phyloP scores from a whole-genome alignment of 2,888 invertebrate genomes.

The Apamea crenata region DNA sequence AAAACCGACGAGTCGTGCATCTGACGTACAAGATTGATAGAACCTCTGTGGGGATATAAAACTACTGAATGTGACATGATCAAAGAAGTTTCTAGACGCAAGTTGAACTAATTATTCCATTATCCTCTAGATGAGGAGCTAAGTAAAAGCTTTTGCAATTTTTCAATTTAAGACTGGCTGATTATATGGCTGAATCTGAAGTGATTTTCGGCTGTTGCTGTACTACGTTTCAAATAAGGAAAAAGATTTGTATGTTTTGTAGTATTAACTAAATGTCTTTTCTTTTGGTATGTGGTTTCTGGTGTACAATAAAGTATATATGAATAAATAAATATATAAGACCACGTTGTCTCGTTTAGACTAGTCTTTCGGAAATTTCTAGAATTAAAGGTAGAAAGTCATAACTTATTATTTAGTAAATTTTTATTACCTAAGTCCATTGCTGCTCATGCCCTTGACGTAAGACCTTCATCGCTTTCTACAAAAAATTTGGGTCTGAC shows the following conservation, averaged over 20 bases:
- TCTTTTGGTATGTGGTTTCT: neutral
- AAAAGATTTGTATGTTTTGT: neutral
- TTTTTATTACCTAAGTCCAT: neutral
- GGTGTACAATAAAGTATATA: neutral
- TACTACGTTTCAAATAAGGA: neutral
- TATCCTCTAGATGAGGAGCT: neutral
- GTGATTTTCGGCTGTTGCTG: neutral
- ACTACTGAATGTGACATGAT: slow-evolving; percentile 66
- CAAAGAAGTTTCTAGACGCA: slow-evolving; percentile 9
- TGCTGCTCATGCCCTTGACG: neutral
- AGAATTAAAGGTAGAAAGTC: neutral
- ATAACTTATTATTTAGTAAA: neutral
- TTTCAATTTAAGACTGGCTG: neutral
- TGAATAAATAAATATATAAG: too few relatives aligned
- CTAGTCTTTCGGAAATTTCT: neutral
- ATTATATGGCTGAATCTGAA: neutral
- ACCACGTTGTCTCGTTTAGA: neutral
- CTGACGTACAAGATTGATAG: slow-evolving; percentile 87
- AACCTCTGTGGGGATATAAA: slow-evolving; percentile 71
- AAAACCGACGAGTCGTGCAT: slow-evolving; percentile 83
- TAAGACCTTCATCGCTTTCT: neutral
- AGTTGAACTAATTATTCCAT: neutral
- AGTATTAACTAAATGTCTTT: neutral
- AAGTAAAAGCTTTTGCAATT: neutral
- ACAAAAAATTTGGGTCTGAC: neutral